These are phyloP conservation scores for Peromyscus maniculatus DNA, from an alignment of 2,113 vertebrate genomes.

Conservation along the genomic window DNA sequence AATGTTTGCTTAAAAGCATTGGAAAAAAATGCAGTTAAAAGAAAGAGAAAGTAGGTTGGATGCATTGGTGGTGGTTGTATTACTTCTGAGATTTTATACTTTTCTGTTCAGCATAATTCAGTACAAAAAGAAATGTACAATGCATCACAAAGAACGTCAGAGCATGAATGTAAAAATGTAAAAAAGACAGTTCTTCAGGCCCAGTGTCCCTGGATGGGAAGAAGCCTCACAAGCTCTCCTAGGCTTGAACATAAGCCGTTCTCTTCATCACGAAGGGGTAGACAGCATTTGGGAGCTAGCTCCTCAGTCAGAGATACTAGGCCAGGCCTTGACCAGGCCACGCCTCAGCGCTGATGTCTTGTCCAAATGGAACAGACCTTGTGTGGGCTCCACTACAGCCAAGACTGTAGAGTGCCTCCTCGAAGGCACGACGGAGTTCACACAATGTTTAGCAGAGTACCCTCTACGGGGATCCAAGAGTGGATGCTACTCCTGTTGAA, in stretches of 20 bases:
- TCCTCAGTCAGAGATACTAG: background rate
- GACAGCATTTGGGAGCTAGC: background rate
- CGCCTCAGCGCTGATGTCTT: background rate
- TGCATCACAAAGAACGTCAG: background rate
- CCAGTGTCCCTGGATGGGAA: background rate
- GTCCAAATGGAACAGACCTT: background rate
- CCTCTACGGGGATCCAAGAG: background rate
- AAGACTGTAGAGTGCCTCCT: background rate
- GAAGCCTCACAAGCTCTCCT: background rate
- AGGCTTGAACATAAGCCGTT: background rate
- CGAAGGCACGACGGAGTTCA: background rate
- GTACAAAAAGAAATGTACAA: background rate
- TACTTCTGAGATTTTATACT: background rate
- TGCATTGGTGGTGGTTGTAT: background rate
- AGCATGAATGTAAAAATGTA: constrained; percentile 13
- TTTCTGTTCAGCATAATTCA: background rate
- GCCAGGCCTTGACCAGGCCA: background rate
- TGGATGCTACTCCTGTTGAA: background rate
- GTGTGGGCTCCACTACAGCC: background rate
- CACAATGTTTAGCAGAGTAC: background rate
- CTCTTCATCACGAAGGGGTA: background rate
- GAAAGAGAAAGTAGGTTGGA: background rate
- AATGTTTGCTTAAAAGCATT: background rate
- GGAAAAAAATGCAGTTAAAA: background rate
- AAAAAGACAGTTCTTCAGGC: background rate